These are phyloP conservation scores for Numenius phaeopus DNA, from an alignment of 2,797 vertebrate genomes.

Conservation along the genomic window DNA sequence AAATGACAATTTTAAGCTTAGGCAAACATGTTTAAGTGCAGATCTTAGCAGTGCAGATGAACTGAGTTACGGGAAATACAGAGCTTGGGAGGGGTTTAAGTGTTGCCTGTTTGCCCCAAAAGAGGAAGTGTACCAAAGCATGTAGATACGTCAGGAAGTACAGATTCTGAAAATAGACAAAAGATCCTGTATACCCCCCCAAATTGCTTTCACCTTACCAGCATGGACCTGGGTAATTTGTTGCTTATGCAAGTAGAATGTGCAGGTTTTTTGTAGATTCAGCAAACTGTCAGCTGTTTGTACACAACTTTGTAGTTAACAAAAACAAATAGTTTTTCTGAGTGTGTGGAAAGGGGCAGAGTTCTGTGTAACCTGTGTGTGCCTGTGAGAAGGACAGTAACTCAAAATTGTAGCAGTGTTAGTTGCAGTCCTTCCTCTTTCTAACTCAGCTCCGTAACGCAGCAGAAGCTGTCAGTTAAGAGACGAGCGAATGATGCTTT, in stretches of 20 bases:
- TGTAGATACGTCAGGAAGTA: constrained; percentile 25
- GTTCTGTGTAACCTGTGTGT: neutral
- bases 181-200: neutral
- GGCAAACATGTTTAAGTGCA: neutral
- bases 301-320: neutral
- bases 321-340: neutral
- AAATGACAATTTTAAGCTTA: neutral
- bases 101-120: neutral
- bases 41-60: neutral
- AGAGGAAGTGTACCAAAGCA: constrained; percentile 46
- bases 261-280: neutral
- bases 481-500: neutral
- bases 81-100: neutral
- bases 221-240: neutral
- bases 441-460: neutral
- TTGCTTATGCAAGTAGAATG: neutral
- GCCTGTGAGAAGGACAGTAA: neutral
- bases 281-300: neutral
- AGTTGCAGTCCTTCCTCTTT: neutral
- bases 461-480: neutral
- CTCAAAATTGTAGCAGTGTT: neutral
- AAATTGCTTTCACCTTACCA: neutral
- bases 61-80: neutral
- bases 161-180: constrained; percentile 49
- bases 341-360: rapidly evolving